phyloP scores from a whole-genome alignment of 2,888 invertebrate genomes.

The Parnassius orleans region DNA sequence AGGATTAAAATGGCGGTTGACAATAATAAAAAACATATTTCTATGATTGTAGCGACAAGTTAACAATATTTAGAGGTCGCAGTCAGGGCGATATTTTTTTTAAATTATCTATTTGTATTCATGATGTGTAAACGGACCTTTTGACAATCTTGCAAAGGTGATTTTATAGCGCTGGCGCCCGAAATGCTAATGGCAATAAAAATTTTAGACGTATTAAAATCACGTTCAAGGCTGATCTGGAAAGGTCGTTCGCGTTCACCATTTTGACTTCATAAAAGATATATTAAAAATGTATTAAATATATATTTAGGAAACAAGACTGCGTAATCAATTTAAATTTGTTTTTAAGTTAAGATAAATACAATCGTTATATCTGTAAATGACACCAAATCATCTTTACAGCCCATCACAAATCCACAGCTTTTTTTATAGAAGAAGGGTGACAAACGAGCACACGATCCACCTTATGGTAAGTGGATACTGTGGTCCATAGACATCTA shows the following conservation, averaged over 20 bases:
- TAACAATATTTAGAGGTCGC: not conserved
- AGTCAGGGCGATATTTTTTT: conserved; percentile 23
- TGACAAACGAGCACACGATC: too few relatives aligned
- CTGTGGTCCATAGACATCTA: too few relatives aligned
- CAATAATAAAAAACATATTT: not conserved
- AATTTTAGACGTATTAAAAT: conserved; percentile 33
- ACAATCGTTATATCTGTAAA: too few relatives aligned
- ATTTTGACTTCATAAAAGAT: conserved; percentile 27
- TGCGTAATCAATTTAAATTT: too few relatives aligned
- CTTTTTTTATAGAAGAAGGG: too few relatives aligned
- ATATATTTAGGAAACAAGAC: too few relatives aligned
- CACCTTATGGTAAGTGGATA: too few relatives aligned
- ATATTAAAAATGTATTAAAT: too few relatives aligned
- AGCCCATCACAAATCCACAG: too few relatives aligned
- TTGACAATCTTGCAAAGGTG: conserved; percentile 54
- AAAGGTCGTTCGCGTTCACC: conserved; percentile 14
- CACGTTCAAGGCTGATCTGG: conserved; percentile 22
- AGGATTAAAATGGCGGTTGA: not conserved
- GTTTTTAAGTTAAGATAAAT: too few relatives aligned
- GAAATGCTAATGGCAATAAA: conserved; percentile 34
- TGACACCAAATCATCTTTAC: too few relatives aligned
- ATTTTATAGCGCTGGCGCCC: conserved; percentile 42
- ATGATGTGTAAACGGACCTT: conserved; percentile 59
- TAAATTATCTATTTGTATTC: conserved; percentile 54
- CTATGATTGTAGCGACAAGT: not conserved